Conservation (phyloP, 2,797 vertebrate genomes). For the Halcyon smyrnensis region DNA sequence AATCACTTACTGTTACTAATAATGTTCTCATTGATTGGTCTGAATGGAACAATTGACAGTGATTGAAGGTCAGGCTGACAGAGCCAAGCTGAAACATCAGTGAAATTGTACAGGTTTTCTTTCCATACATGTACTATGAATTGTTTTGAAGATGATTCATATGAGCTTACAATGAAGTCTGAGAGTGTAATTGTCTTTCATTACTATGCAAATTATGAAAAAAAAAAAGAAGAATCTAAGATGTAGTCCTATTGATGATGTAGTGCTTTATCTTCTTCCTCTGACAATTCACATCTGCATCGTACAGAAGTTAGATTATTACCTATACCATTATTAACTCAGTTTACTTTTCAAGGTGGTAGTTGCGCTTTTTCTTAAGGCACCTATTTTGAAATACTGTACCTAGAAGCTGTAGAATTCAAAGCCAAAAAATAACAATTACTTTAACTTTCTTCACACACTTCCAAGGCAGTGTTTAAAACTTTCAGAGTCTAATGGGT, state of each 20-base stretch:
- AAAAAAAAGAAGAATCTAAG: conserved; percentile 73
- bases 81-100: not conserved
- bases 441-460: conserved; percentile 47
- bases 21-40: conserved; percentile 42
- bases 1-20: conserved; percentile 21
- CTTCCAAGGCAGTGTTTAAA: conserved; percentile 15
- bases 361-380: conserved; percentile 21
- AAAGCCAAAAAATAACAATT: conserved; percentile 29
- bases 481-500: conserved; percentile 42
- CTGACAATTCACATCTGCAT: conserved; percentile 68
- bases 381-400: conserved; percentile 10
- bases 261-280: conserved; percentile 70
- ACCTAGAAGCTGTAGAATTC: conserved; percentile 2
- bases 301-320: conserved; percentile 70
- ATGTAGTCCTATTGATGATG: conserved; percentile 72
- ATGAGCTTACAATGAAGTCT: conserved; percentile 55
- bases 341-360: conserved; percentile 36
- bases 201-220: conserved; percentile 76
- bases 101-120: not conserved
- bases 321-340: conserved; percentile 74
- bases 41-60: conserved; percentile 21
- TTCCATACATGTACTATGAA: not conserved
- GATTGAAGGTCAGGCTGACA: conserved; percentile 52
- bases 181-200: conserved; percentile 52
- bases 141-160: conserved; percentile 64